phyloP scores from a whole-genome alignment of 1,140 invertebrate species.

The Saccostrea cuccullata region DNA sequence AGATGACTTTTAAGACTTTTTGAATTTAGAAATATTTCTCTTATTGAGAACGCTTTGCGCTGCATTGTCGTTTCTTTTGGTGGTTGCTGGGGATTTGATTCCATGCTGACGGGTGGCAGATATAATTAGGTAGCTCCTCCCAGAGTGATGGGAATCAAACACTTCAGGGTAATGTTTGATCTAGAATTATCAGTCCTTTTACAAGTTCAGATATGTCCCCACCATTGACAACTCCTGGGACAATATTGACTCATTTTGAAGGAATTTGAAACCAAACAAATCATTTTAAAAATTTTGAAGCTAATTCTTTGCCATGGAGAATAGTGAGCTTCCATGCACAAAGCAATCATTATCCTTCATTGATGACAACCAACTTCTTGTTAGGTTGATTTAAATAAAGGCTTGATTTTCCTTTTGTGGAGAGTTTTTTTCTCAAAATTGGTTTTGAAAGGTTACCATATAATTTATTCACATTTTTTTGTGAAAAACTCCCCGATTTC shows the following conservation, averaged over 20 bases:
- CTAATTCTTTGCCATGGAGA: slow-evolving; percentile 8
- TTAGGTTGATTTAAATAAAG: slow-evolving; percentile 1
- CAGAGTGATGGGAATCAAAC: not conserved
- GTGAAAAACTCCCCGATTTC: slow-evolving; percentile 15
- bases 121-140: slow-evolving; percentile 28
- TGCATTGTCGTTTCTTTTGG: not conserved
- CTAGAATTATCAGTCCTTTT: not conserved
- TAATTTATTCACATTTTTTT: slow-evolving; percentile 9
- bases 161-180: not conserved
- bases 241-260: slow-evolving; percentile 34
- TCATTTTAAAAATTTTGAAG: not conserved
- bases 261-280: slow-evolving; percentile 32
- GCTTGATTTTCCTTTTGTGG: slow-evolving; percentile 7
- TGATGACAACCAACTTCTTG: slow-evolving; percentile 1
- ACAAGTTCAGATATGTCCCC: slow-evolving; percentile 5
- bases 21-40: not conserved
- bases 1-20: not conserved
- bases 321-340: slow-evolving; percentile 19
- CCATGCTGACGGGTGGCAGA: not conserved
- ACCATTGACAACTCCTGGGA: not conserved
- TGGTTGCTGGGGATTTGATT: not conserved
- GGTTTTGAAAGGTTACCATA: not conserved
- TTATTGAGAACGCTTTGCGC: not conserved
- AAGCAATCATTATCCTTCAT: slow-evolving; percentile 22
- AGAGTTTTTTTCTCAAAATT: not conserved